Evolutionary conservation across 2,797 vertebrate species (phyloP).

Genomic region (Microctenopoma stevenorrisi): DNA sequence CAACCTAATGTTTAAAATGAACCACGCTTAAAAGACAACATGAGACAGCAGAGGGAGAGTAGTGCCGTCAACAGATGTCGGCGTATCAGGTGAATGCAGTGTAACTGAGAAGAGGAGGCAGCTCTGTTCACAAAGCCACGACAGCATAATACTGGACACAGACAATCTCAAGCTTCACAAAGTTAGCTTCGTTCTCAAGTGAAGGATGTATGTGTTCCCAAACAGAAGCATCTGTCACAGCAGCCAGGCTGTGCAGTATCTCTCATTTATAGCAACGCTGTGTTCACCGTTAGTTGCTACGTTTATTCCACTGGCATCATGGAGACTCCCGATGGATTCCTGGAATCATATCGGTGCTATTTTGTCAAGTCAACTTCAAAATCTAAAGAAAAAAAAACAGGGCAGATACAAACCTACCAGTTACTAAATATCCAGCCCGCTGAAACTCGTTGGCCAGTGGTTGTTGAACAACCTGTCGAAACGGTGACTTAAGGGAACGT

Average conservation of each 20-base stretch:
- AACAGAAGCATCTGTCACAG: constrained; percentile 49
- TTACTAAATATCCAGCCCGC: neutral
- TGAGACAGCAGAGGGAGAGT: neutral
- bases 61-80: neutral
- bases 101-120: neutral
- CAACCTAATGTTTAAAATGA: constrained; percentile 6
- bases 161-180: constrained; percentile 57
- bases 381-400: no score
- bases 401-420: no score
- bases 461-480: constrained; percentile 5
- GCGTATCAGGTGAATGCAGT: constrained; percentile 4
- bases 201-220: constrained; percentile 51
- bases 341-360: no score
- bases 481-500: neutral
- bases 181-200: constrained; percentile 53
- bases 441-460: neutral
- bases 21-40: constrained; percentile 4
- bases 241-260: constrained; percentile 4
- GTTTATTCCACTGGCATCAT: neutral
- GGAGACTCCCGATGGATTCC: neutral
- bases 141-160: constrained; percentile 33
- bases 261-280: constrained; percentile 19
- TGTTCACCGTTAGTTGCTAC: neutral
- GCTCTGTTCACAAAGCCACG: constrained; percentile 29
- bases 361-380: no score